Evolutionary conservation across 1,140 invertebrate species (phyloP).

Genomic region (Portunus trituberculatus): DNA sequence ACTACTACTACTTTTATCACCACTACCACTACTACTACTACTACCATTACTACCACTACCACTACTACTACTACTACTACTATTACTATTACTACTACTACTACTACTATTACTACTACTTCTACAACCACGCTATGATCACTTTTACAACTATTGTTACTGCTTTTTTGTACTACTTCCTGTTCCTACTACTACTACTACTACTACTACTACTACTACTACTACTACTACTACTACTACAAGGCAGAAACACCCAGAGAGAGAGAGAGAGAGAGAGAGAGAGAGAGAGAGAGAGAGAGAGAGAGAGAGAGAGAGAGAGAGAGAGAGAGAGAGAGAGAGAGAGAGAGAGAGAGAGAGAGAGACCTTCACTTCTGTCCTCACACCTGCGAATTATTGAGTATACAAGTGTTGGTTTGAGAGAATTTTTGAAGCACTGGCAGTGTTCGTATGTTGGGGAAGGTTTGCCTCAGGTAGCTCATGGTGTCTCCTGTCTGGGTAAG

Average conservation of each 20-base stretch:
- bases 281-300: slow-evolving; percentile 5
- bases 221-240: background rate
- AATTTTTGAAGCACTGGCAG: too few species aligned
- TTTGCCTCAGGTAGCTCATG: too few species aligned
- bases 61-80: slow-evolving; percentile 7
- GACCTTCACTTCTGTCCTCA: too few species aligned
- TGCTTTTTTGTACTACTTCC: background rate
- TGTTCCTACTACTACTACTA: background rate
- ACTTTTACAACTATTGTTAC: background rate
- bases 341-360: background rate
- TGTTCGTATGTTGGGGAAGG: too few species aligned
- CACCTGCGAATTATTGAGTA: too few species aligned
- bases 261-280: slow-evolving; percentile 17
- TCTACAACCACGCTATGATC: background rate
- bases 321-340: background rate
- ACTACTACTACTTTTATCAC: background rate
- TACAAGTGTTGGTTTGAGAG: too few species aligned
- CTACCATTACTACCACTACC: background rate
- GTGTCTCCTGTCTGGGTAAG: too few species aligned
- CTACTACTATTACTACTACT: background rate
- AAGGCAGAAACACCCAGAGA: background rate
- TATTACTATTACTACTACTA: background rate
- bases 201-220: background rate
- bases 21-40: background rate
- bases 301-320: background rate